Evolutionary conservation across 2,888 invertebrate species (phyloP), one percentile per base, ranked within the genome.

Genomic region (Lymantria monacha): DNA sequence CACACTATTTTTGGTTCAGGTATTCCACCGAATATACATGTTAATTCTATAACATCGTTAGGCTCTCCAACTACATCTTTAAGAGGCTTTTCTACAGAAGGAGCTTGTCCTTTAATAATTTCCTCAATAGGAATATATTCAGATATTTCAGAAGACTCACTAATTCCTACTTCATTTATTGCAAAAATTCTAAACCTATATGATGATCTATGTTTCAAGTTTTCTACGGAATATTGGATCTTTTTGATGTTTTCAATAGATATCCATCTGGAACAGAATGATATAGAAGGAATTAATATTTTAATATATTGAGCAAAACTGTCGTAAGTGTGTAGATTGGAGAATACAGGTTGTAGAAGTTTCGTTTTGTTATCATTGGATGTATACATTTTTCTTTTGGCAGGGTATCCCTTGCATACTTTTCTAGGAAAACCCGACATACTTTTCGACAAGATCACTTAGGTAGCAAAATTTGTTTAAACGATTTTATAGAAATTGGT

Each of bases 151-250:
- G 95, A 95, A 9, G 95, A 93, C 57, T 94, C 94, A 60, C 96
- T 95, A 1, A 93, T 92, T 9, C 97, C 96, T 42, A 95, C 94
- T 81, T 93, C 93, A 73, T 97, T 97, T 0, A 95, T 93, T 14
- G 96, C 96, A 54, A 93, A 94, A 1, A 95, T 94, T 68, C 95
- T 92, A 85, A 96, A 96, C 63, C 93, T 93, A 65, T 96, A 95
- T 66, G 95, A 94, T 5, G 92, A 92, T 54, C 93, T 93, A 0
- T 91, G 92, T 60, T 89, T 92, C 48, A 96, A 79, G 61, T 93
- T 94, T 40, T 92, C 93, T 2, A 96, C 91, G 49, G 91, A 93
- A 63, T 93, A 92, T 22, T 95, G 95, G 11, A 94, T 94, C 65
- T 93, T 94, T 45, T 85, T 92, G 51, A 96, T 92, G 67, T 93